Base-by-base conservation (phyloP, 35 echinoderm and acorn worm genomes). In the Apostichopus californicus region DNA sequence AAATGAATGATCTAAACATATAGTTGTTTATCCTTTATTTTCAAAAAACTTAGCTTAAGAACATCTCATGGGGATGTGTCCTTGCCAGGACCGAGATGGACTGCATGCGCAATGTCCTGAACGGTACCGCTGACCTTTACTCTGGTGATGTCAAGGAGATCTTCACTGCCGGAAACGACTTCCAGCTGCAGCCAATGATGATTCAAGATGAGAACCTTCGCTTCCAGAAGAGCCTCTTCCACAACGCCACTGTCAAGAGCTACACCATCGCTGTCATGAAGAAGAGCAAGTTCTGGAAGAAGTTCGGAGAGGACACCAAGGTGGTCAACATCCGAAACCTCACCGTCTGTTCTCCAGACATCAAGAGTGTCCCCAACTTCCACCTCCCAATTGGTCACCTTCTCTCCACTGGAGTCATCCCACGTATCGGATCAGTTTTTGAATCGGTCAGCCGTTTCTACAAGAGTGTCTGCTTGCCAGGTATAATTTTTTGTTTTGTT, bases 351-450 rank as follows among this genome's bases (percentile, higher is more conserved):
- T 13, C 89, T 60, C 8, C 14, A 61, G 87, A 91, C 79, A 68
- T 94, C 59, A 55, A 91, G 34, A 78, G 73, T n/a, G 77, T 94
- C 28, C 17, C 94, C 13, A 81, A 93, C 56, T 98, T 98, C 91
- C 87, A 94, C 60, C 92, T 94, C 60, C 97, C 97, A 18, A 96
- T 98, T 73, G 97, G 97, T 11, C 91, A 93, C 66, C 92, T 98
- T 26, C 89, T 98, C 24, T 91, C 97, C 54, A 94, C 88, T 63
- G 97, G 97, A 70, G 92, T 95, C 57, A 96, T 98, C 53, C 97
- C 97, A 79, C 94, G 97, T 21, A 96, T 98, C 8, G 97, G 97
- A 59, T 98, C 97, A 5, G 95, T 98, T 68, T 98, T 98, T 60
- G 97, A 98, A 58, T 98, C 97, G 17, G 93, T 98, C 91, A 98